Evolutionary conservation across 2,113 vertebrate species (phyloP).

Genomic region (Gnathonemus echidnorhynchus): DNA sequence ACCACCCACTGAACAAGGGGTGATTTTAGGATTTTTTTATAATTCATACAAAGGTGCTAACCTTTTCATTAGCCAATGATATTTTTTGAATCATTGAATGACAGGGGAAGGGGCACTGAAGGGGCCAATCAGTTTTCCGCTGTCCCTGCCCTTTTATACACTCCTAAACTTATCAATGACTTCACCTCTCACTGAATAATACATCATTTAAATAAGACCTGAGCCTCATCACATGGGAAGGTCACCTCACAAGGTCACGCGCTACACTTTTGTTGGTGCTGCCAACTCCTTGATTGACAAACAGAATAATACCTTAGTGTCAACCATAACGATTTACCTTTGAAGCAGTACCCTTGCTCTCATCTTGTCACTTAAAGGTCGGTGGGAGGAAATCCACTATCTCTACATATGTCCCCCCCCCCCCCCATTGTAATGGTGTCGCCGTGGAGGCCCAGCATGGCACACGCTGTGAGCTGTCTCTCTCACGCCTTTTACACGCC

Average conservation of each 20-base stretch:
- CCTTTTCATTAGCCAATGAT: background rate
- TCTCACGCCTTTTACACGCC: background rate
- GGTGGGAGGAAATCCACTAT: background rate
- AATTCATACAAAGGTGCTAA: background rate
- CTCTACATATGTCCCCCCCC: background rate
- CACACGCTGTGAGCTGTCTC: background rate
- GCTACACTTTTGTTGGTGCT: too few species aligned
- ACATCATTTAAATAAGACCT: background rate
- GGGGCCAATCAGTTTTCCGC: background rate
- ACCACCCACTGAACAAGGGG: background rate
- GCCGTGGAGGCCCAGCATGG: background rate
- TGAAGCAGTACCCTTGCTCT: background rate
- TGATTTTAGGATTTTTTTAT: background rate
- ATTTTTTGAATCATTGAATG: background rate
- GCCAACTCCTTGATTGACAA: background rate
- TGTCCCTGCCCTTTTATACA: background rate
- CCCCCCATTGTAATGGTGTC: background rate
- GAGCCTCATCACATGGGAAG: background rate
- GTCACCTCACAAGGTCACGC: background rate
- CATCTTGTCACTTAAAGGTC: background rate
- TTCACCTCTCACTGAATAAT: background rate
- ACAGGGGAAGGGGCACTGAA: background rate
- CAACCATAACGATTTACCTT: background rate
- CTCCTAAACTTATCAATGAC: background rate
- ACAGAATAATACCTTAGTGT: background rate